Evolutionary conservation across 1,140 invertebrate species (phyloP).

Genomic region (Chymomyza costata): DNA sequence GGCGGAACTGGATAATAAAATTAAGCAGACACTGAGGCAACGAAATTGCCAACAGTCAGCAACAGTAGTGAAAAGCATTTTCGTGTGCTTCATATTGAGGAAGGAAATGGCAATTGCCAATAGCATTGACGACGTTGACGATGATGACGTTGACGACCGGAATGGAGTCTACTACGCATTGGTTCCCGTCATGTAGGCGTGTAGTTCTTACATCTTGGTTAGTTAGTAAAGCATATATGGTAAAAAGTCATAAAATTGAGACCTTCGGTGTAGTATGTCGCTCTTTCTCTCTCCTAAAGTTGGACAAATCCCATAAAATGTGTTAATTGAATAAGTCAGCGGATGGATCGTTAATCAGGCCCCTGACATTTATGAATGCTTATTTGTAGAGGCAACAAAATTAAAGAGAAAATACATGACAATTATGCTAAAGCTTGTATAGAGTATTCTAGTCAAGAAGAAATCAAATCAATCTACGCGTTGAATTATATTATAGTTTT

Average conservation of each 20-base stretch:
- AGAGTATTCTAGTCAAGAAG: no score
- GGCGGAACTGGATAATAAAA: constrained; percentile 65
- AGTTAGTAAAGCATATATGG: constrained; percentile 41
- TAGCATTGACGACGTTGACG: constrained; percentile 26
- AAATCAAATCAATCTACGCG: no score
- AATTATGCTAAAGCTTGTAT: no score
- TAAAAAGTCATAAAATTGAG: constrained; percentile 61
- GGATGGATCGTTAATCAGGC: constrained; percentile 54
- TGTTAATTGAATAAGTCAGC: constrained; percentile 67
- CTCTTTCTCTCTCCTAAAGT: constrained; percentile 46
- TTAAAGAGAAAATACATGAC: no score
- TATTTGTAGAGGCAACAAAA: constrained; percentile 16
- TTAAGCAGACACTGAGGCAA: constrained; percentile 38
- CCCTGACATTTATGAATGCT: constrained; percentile 49
- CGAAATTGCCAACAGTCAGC: background rate
- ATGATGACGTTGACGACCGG: constrained; percentile 4
- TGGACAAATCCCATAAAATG: constrained; percentile 57
- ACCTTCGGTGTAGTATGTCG: constrained; percentile 50
- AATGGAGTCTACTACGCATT: constrained; percentile 6
- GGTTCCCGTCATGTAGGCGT: constrained; percentile 19
- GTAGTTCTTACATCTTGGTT: background rate
- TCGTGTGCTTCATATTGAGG: constrained; percentile 34
- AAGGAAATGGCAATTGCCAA: constrained; percentile 57
- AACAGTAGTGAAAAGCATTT: constrained; percentile 27
- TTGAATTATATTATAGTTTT: no score